phyloP scores from a whole-genome alignment of 2,113 vertebrate genomes.

The Aspiorhynchus laticeps region DNA sequence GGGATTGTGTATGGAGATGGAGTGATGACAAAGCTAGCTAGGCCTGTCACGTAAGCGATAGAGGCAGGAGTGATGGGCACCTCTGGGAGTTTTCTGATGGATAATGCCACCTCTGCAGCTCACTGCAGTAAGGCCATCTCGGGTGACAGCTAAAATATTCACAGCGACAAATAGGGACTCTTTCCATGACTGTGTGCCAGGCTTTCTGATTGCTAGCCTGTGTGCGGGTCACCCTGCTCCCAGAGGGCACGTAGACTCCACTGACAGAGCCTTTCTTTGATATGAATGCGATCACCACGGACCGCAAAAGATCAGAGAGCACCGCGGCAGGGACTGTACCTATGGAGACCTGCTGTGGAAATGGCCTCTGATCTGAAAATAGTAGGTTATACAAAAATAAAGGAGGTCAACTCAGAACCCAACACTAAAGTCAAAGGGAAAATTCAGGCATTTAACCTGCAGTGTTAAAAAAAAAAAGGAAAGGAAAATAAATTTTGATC shows the following conservation, averaged over 20 bases:
- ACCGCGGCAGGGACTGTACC: neutral
- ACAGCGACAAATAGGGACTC: neutral
- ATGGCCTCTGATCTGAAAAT: neutral
- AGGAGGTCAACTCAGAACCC: neutral
- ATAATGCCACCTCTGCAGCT: constrained; percentile 9
- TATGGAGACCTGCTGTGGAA: neutral
- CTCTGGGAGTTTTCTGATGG: constrained; percentile 32
- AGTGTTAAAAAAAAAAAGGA: neutral
- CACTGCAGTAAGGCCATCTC: neutral
- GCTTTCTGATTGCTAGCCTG: neutral
- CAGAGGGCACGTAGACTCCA: constrained; percentile 19
- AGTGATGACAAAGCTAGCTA: constrained; percentile 28
- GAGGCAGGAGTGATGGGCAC: constrained; percentile 17
- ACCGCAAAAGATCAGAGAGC: neutral
- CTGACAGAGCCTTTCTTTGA: neutral
- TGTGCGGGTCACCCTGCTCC: neutral
- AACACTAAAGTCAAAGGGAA: neutral
- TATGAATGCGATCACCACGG: neutral
- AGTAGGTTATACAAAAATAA: neutral
- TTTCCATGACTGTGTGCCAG: neutral
- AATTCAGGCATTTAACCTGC: neutral
- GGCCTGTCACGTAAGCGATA: constrained; percentile 5
- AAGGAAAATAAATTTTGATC: neutral
- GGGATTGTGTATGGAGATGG: constrained; percentile 22
- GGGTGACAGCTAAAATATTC: constrained; percentile 17